Evolutionary conservation across 2,888 invertebrate species (phyloP), one percentile per base, ranked within the genome.

Genomic region (Tinea semifulvella): DNA sequence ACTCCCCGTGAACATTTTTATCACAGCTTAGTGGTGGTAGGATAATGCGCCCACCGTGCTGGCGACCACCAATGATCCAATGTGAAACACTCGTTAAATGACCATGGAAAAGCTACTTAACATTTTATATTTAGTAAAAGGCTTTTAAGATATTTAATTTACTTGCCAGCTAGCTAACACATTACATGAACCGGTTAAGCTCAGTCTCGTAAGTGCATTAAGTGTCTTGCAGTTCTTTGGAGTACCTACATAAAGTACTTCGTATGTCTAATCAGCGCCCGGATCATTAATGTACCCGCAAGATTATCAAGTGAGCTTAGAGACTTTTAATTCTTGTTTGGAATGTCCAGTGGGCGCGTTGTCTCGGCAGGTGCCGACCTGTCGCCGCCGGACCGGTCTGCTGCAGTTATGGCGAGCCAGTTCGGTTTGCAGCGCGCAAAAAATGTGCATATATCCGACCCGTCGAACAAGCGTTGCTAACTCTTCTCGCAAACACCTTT

Each of bases 321-420:
- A 36, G 36, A 18, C 36, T 36, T 36, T 36, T 36, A 40, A 40
- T 20, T 40, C 40, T 40, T 13, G 40, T 2, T 11, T 40, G 40
- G 40, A 20, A 40, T 40, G 40, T 40, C 20, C 40, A 19, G 18
- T 36, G 36, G 36, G 36, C 18, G 36, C 28, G 28, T 28, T 51
- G 31, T 14, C 36, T 42, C 53, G 59, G 65, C 76, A 75, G 76
- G 76, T 76, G 75, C 64, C 66, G 68, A 71, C 75, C 59, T 66
- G 75, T 71, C 68, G 63, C 53, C 52, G 57, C 52, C 20, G 42
- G 18, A 20, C 53, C 44, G 53, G 63, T 65, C 52, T 48, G 43
- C 46, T 38, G 45, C 49, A 31, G 42, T 40, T 48, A 46, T 13
- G 52, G 52, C 27, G 40, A 46, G 22, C 46, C 43, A 46, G 39